Evolutionary conservation across 2,113 vertebrate genomes (phyloP), one percentile per base, ranked within the genome.

Genomic region (Grammomys surdaster): DNA sequence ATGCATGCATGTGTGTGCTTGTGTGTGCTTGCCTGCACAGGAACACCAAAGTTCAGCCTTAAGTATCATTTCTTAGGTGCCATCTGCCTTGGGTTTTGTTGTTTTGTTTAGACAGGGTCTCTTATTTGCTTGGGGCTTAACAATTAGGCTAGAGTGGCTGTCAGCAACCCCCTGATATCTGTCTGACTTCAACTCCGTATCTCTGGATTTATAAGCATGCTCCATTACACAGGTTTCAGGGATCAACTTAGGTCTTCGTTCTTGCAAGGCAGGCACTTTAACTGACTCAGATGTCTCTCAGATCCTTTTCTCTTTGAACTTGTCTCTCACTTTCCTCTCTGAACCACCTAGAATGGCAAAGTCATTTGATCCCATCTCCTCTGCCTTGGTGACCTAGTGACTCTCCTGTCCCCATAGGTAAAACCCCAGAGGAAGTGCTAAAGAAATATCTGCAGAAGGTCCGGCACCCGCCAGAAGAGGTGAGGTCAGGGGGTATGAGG

Each of bases 401-500:
- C 56, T 28, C 7, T 56, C 46, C 40, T 95, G 72, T 96, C 60
- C 58, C 90, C 65, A 12, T 90, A 98, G 99, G 99, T 95, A 99
- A 99, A 98, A 99, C 99, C 65, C 99, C 99, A 0, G 99, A 99
- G 96, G 99, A 99, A 82, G 99, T 99, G 73, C 98, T 99, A 56
- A 99, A 99, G 97, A 99, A 99, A 91, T 99, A 99, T 94, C 98
- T 99, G 86, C 99, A 99, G 98, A 99, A 99, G 98, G 99, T 99
- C 82, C 99, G 99, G 95, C 99, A 99, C 46, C 99, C 99, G 0
- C 99, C 99, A 0, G 99, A 99, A 75, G 99, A 99, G 99, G 99
- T 99, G 93, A 56, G 98, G 92, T 7, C 17, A 7, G 46, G 58
- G 26, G 3, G 0, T 0, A 13, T 0, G 0, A 11, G 63, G 26